phyloP scores from a whole-genome alignment of 2,113 vertebrate genomes.

The Anarrhichthys ocellatus region DNA sequence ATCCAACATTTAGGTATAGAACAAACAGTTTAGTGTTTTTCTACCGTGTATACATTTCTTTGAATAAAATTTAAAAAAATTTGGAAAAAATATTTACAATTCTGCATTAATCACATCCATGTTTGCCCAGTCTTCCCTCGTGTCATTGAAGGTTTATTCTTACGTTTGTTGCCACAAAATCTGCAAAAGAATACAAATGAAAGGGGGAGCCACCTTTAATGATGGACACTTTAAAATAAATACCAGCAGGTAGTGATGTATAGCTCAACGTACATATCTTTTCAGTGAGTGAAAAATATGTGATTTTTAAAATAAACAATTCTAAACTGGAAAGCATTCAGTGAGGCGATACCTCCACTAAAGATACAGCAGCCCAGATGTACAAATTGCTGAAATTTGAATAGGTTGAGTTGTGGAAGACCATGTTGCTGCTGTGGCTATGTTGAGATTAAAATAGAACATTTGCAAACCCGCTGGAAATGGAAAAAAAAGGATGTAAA shows the following conservation, averaged over 20 bases:
- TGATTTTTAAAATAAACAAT: not conserved
- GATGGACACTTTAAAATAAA: not conserved
- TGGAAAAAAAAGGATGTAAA: not conserved
- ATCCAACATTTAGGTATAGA: not conserved
- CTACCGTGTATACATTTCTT: too few species aligned
- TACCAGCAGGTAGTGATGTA: not conserved
- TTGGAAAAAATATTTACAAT: too few species aligned
- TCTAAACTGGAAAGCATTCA: not conserved
- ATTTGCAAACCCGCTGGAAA: slow-evolving; percentile 11
- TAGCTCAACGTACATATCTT: not conserved
- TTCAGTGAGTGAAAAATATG: not conserved
- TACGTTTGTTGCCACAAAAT: not conserved
- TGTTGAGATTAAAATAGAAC: not conserved
- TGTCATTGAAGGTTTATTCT: too few species aligned
- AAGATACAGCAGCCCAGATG: not conserved
- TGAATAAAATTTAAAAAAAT: too few species aligned
- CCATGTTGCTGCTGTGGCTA: not conserved
- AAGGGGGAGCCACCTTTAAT: not conserved
- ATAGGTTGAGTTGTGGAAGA: not conserved
- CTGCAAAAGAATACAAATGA: too few species aligned
- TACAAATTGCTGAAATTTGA: not conserved
- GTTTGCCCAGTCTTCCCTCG: too few species aligned
- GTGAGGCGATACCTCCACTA: not conserved
- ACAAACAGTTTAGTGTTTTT: too few species aligned
- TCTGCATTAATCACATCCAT: too few species aligned